Conservation (phyloP, 2,888 invertebrate genomes). For the Ametastegia equiseti region DNA sequence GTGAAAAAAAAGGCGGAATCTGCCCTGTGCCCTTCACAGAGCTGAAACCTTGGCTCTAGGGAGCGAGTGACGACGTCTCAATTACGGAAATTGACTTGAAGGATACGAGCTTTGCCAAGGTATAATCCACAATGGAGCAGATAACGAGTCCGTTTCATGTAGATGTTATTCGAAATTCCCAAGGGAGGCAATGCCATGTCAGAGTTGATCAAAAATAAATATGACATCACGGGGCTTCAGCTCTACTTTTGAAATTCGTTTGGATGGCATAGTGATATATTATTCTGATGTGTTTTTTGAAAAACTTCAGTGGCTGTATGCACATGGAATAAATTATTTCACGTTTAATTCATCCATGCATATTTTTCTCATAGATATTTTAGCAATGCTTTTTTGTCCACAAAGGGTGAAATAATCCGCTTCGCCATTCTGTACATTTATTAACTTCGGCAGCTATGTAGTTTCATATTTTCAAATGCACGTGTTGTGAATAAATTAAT, state of each 20-base stretch:
- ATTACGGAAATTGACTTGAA: neutral
- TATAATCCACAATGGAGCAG: neutral
- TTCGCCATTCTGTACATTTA: neutral
- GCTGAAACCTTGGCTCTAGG: neutral
- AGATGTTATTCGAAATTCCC: neutral
- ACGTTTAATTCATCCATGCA: neutral
- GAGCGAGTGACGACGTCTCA: constrained; percentile 6
- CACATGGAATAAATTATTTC: neutral
- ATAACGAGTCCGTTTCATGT: neutral
- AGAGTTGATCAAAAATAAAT: neutral
- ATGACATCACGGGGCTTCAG: neutral
- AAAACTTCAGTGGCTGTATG: neutral
- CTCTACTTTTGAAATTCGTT: neutral
- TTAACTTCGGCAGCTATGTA: neutral
- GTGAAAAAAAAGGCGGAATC: neutral
- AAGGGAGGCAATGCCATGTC: neutral
- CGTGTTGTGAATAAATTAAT: neutral
- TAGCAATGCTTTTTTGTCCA: neutral
- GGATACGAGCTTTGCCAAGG: neutral
- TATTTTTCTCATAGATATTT: neutral
- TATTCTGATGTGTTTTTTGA: neutral
- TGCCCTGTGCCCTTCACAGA: neutral
- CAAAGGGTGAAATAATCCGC: neutral
- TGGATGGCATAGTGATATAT: neutral
- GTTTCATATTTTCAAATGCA: neutral